Base-by-base conservation (phyloP, 2,113 vertebrate genomes). In the Hydropotes inermis region DNA sequence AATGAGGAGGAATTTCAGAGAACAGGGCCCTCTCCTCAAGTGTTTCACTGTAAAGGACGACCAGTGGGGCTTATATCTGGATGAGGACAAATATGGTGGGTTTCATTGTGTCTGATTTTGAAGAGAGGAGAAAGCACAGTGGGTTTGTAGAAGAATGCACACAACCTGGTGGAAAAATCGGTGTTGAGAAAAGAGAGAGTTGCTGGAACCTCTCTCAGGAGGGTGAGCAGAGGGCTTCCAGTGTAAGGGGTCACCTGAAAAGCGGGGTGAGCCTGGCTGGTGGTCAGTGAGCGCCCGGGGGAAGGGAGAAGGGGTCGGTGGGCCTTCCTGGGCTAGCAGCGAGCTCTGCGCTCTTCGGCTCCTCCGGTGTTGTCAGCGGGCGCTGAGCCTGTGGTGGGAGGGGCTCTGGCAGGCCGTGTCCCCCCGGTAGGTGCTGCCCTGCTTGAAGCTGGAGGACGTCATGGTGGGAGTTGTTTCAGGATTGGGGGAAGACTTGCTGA, bases 341-440 rank as follows among this genome's bases (percentile, higher is more conserved):
- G 27, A 47, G 14, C n/a, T 27, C 30, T 28, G 1, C 0, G 15
- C 78, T 33, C 28, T 30, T 33, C 0, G 0, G 9, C 5, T 19
- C 7, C 67, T 84, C 13, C 25, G 5, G 4, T 0, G 0, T 6
- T 0, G 0, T 61, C 11, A 8, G 14, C 1, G 2, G 6, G 36
- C 6, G 78, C 21, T 55, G 45, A 60, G 25, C 58, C 76, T n/a
- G 15, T 17, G 2, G 27, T 13, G 82, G 55, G 8, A 13, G 19
- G 1, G 11, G 9, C 17, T 39, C 10, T 13, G 64, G 61, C 39
- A 27, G 7, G 9, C 36, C 10, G 0, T 25, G 67, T 28, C 19
- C 12, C 36, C 36, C 5, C 21, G 1, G 11, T 5, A 11, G 27
- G 2, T 16, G 14, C 43, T 21, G 19, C 47, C 54, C 36, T 19